Evolutionary conservation across 2,888 invertebrate species (phyloP), one percentile per base, ranked within the genome.

Genomic region (Luperina testacea): DNA sequence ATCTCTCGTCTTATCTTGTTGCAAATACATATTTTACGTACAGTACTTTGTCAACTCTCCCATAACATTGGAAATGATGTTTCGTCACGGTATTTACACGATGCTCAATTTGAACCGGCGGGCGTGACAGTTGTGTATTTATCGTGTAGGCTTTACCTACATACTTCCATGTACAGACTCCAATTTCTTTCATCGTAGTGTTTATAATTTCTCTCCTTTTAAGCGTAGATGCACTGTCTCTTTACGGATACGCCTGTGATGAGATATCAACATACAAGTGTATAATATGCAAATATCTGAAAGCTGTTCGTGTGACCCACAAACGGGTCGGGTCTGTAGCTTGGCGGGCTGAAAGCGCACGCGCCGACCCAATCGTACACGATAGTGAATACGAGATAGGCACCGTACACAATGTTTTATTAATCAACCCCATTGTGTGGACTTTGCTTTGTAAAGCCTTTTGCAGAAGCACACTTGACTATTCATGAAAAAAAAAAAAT

Each of bases 251-350:
- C 78, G 74, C 85, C 74, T 85, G 82, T 87, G 88, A 88, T 89
- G 84, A 85, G 88, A 86, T 90, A 87, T 91, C 85, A 89, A 88
- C 84, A 85, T 88, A 89, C 82, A 87, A 88, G 84, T 87, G 88
- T 87, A 85, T 89, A 90, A 88, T 92, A 94, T 94, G 93, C 91
- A 93, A 93, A 93, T 94, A 91, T 93, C 94, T 95, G 95, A 95
- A 95, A 94, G 94, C 91, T 92, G 92, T 90, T 91, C 91, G 91
- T 90, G 89, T 95, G 95, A 95, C 95, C 95, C 89, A 95, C 90
- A 93, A 93, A 93, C 88, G 79, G 85, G 85, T 88, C 83, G 84
- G 83, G 75, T 68, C 61, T 15, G 75, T 65, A 63, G 38, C 71
- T 80, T 82, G 78, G 74, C 81, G 57, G 82, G 82, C 90, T 93